A percentile compares a stretch with the other conserved stretches of the same genome.
phyloP scores from a whole-genome alignment of 2,888 invertebrate species.

The Ophonus ardosiacus region DNA sequence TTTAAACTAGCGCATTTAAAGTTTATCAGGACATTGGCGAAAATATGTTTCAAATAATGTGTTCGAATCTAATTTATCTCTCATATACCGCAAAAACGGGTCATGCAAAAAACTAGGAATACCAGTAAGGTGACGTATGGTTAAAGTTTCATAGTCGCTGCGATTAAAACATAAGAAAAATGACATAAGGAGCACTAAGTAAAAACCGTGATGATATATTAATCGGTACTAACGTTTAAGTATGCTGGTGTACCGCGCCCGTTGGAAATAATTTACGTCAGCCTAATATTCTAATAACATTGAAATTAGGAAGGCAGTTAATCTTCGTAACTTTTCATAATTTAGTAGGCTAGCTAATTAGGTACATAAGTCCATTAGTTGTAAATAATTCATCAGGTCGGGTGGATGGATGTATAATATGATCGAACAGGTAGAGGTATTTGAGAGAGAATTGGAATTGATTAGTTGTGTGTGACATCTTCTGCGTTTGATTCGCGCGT shows the following conservation, averaged over 20 bases:
- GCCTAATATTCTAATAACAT: constrained; percentile 21
- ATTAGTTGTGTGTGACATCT: constrained; percentile 41
- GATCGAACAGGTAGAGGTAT: not conserved
- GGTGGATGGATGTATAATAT: not conserved
- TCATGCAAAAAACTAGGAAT: too few relatives aligned
- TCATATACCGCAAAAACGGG: too few relatives aligned
- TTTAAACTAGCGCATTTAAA: too few relatives aligned
- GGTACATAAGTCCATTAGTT: not conserved
- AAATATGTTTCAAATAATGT: too few relatives aligned
- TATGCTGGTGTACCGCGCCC: too few relatives aligned
- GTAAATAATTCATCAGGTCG: not conserved
- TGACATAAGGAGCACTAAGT: not conserved
- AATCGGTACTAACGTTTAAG: too few relatives aligned
- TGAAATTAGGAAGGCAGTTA: constrained; percentile 19
- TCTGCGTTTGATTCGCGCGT: constrained; percentile 41
- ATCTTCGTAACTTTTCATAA: constrained; percentile 15
- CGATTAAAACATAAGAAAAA: too few relatives aligned
- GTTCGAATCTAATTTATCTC: too few relatives aligned
- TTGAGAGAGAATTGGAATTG: not conserved
- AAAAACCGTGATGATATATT: not conserved
- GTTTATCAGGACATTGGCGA: too few relatives aligned
- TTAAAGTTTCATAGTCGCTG: too few relatives aligned
- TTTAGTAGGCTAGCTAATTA: constrained; percentile 14
- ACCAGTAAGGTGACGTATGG: too few relatives aligned
- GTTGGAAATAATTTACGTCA: not conserved